Evolutionary conservation across 2,113 vertebrate species (phyloP).

Genomic region (Octodon degus): DNA sequence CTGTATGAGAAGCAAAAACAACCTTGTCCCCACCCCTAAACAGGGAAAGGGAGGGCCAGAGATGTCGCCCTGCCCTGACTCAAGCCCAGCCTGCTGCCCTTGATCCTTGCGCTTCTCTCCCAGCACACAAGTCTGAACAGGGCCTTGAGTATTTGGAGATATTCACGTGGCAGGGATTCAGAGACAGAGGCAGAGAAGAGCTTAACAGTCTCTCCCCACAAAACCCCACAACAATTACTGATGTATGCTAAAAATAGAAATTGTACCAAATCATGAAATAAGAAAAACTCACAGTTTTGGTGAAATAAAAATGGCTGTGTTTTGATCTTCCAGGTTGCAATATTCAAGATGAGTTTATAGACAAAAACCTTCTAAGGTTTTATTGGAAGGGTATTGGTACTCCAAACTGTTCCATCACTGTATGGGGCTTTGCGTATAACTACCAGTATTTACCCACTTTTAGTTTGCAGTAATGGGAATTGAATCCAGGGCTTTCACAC

Average conservation of each 20-base stretch:
- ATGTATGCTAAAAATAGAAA: background rate
- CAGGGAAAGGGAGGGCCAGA: background rate
- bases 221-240: background rate
- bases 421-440: background rate
- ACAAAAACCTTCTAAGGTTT: background rate
- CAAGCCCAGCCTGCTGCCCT: background rate
- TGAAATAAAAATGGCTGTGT: conserved; percentile 8
- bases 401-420: background rate
- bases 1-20: background rate
- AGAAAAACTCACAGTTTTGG: background rate
- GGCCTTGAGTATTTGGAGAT: background rate
- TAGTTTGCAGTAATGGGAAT: background rate
- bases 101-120: background rate
- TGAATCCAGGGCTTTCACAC: background rate
- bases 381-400: background rate
- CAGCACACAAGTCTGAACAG: background rate
- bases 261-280: background rate
- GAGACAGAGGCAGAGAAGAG: background rate
- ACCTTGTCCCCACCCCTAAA: background rate
- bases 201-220: background rate
- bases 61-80: too few relatives aligned
- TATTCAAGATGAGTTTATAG: background rate
- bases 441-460: background rate
- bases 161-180: background rate
- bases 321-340: background rate